phyloP scores from a whole-genome alignment of 2,888 invertebrate species.

The Parnassius apollo region DNA sequence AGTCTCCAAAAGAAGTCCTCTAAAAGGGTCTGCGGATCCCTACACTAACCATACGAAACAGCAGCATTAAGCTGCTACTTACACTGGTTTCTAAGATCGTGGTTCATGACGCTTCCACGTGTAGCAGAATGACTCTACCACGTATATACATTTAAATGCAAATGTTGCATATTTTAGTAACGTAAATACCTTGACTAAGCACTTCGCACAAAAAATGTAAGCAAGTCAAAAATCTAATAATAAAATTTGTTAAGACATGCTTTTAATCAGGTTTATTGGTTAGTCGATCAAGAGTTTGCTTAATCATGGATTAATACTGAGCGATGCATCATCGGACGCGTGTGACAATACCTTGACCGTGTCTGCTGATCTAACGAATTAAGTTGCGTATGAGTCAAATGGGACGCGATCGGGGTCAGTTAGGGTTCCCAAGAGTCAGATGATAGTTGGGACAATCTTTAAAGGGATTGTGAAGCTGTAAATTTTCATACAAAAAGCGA shows the following conservation, averaged over 20 bases:
- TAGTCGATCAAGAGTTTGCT: neutral
- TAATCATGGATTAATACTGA: neutral
- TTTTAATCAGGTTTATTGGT: neutral
- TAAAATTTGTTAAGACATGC: neutral
- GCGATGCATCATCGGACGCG: neutral
- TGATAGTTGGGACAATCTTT: neutral
- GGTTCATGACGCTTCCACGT: too few relatives aligned
- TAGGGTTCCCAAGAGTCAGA: neutral
- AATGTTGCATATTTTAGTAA: too few relatives aligned
- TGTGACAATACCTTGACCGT: conserved; percentile 30
- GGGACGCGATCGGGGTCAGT: neutral
- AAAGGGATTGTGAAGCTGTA: neutral
- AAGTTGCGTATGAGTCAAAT: conserved; percentile 22
- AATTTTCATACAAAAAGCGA: too few relatives aligned
- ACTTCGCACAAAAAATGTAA: neutral
- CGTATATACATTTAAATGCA: too few relatives aligned
- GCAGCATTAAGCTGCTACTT: too few relatives aligned
- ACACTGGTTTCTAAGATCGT: too few relatives aligned
- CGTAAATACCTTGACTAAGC: too few relatives aligned
- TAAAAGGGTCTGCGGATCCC: too few relatives aligned
- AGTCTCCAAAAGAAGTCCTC: too few relatives aligned
- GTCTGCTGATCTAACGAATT: conserved; percentile 26
- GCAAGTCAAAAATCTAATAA: neutral
- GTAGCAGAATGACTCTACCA: too few relatives aligned
- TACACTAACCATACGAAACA: too few relatives aligned